Evolutionary conservation across 2,113 vertebrate species (phyloP).

Genomic region (Scolopax mira): DNA sequence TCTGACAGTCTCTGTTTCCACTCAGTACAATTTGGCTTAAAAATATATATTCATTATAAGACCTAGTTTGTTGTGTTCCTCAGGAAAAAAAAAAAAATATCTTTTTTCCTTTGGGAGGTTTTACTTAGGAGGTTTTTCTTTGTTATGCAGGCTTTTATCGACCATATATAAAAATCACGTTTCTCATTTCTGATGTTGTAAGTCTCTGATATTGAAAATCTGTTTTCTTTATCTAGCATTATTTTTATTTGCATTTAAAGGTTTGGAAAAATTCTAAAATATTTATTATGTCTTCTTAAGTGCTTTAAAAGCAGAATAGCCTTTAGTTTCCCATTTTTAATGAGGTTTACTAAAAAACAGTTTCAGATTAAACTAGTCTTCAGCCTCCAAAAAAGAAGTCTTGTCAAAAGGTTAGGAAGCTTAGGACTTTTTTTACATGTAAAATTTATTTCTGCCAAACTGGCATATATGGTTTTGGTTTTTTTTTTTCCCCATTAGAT

Average conservation of each 20-base stretch:
- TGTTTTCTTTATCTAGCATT: background rate
- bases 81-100: background rate
- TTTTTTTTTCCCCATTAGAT: background rate
- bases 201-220: background rate
- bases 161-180: background rate
- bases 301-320: background rate
- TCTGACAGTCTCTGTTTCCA: slow-evolving; percentile 20
- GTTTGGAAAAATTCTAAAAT: background rate
- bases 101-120: background rate
- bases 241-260: background rate
- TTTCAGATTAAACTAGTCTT: background rate
- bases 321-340: background rate
- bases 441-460: background rate
- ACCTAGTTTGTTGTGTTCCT: background rate
- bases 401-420: background rate
- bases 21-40: background rate
- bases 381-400: background rate
- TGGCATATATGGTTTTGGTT: background rate
- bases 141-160: background rate
- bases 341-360: background rate
- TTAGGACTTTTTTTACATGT: background rate
- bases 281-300: background rate
- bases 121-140: slow-evolving; percentile 16
- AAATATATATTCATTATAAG: slow-evolving; percentile 14
- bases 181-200: background rate